Conservation (phyloP, 1,140 invertebrate species). For the Homalodisca vitripennis region DNA sequence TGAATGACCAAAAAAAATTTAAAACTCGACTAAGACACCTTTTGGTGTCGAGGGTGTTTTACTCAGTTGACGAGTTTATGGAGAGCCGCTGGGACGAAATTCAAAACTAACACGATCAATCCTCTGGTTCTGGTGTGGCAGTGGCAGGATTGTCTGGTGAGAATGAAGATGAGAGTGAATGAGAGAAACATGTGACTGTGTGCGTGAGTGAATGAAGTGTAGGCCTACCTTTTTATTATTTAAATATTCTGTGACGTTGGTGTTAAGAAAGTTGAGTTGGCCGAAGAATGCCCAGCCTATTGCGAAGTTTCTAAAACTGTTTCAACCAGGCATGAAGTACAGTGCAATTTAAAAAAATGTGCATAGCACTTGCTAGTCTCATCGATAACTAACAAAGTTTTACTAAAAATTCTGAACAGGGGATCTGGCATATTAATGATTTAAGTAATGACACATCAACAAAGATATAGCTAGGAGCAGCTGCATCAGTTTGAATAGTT, state of each 20-base stretch:
- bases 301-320: conserved; percentile 5
- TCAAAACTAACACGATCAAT: too few relatives aligned
- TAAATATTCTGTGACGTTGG: not conserved
- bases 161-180: too few relatives aligned
- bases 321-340: not conserved
- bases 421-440: not conserved
- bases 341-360: not conserved
- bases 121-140: too few relatives aligned
- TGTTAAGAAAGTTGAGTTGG: not conserved
- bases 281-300: not conserved
- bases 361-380: not conserved
- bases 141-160: too few relatives aligned
- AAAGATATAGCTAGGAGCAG: not conserved
- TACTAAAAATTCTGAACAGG: conserved; percentile 2
- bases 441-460: not conserved
- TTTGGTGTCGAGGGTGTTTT: too few relatives aligned
- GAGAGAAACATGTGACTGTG: too few relatives aligned
- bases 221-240: too few relatives aligned
- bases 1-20: too few relatives aligned
- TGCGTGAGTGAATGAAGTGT: too few relatives aligned
- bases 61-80: too few relatives aligned
- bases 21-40: too few relatives aligned
- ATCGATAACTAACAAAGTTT: not conserved
- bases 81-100: too few relatives aligned
- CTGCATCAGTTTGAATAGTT: not conserved